Evolutionary conservation across 2,888 invertebrate genomes (phyloP).

Genomic region (Scaptodrosophila latifasciaeformis): DNA sequence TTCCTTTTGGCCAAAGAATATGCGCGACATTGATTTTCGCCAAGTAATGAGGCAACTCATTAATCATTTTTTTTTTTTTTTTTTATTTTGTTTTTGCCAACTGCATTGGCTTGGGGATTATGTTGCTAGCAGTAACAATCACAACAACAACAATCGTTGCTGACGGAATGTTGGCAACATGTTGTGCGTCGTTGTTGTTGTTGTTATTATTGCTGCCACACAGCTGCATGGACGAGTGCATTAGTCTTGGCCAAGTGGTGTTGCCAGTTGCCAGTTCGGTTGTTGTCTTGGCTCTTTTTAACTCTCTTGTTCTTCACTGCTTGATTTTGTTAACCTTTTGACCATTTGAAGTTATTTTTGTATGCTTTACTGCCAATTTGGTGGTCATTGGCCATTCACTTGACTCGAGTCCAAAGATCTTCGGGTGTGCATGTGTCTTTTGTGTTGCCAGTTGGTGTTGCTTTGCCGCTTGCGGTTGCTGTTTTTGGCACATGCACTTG

Average conservation of each 20-base stretch:
- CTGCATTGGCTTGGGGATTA: conserved; percentile 56
- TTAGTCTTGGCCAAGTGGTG: conserved; percentile 36
- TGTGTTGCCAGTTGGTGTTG: conserved; percentile 4
- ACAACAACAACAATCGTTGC: conserved; percentile 28
- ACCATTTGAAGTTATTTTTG: conserved; percentile 68
- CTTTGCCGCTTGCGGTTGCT: conserved; percentile 11
- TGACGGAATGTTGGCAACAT: conserved; percentile 56
- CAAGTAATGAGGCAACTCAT: conserved; percentile 73
- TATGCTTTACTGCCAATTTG: conserved; percentile 70
- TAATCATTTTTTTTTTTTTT: conserved; percentile 67
- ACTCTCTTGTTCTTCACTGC: conserved; percentile 46
- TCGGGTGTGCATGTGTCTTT: conserved; percentile 32
- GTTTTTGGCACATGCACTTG: conserved; percentile 15
- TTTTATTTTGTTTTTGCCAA: conserved; percentile 34
- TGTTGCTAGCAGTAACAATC: conserved; percentile 36
- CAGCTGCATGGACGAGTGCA: conserved; percentile 11
- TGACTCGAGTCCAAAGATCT: conserved; percentile 51
- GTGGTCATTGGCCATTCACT: conserved; percentile 69
- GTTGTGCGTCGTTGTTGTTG: conserved; percentile 16
- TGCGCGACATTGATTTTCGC: conserved; percentile 69
- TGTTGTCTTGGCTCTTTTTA: conserved; percentile 9
- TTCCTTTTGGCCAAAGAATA: conserved; percentile 42
- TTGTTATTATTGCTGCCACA: conserved; percentile 18
- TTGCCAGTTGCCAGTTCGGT: conserved; percentile 29
- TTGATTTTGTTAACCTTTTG: conserved; percentile 70